These are phyloP conservation scores for Nycticebus coucang DNA, from an alignment of 2,113 vertebrate genomes.

Conservation along the genomic window DNA sequence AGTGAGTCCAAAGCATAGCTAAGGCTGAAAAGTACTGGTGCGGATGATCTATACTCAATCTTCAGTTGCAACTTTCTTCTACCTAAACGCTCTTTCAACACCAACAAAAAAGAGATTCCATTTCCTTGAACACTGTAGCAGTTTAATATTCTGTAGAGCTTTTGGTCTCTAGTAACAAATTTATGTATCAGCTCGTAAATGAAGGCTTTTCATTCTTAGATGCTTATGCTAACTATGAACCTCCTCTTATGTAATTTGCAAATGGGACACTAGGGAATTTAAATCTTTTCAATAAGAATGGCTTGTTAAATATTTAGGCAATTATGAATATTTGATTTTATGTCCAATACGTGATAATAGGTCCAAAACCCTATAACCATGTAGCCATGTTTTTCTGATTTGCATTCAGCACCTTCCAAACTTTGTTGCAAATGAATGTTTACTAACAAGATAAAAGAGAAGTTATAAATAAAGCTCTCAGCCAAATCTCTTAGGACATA, in stretches of 20 bases:
- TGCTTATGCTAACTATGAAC: background rate
- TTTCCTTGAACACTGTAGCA: too few species aligned
- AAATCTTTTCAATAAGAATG: conserved; percentile 72
- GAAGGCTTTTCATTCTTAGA: too few species aligned
- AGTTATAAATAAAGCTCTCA: too few species aligned
- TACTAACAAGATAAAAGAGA: too few species aligned
- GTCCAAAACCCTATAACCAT: background rate
- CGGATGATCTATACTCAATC: background rate
- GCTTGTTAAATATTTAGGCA: conserved; percentile 67
- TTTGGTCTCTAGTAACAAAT: too few species aligned
- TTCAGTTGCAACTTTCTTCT: background rate
- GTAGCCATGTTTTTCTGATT: background rate
- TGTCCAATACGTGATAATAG: conserved; percentile 44
- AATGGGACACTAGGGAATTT: conserved; percentile 52
- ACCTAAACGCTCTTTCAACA: too few species aligned
- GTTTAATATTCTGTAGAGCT: too few species aligned
- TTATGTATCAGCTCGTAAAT: too few species aligned
- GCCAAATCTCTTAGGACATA: background rate
- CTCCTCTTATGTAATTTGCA: conserved; percentile 40
- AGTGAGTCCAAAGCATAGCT: conserved; percentile 15
- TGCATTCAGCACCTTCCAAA: too few species aligned
- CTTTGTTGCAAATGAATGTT: too few species aligned
- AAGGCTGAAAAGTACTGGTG: background rate
- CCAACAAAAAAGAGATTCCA: too few species aligned
- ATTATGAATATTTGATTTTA: conserved; percentile 9